Base-by-base conservation (phyloP, 1,140 invertebrate species). In the Frieseomelitta varia region DNA sequence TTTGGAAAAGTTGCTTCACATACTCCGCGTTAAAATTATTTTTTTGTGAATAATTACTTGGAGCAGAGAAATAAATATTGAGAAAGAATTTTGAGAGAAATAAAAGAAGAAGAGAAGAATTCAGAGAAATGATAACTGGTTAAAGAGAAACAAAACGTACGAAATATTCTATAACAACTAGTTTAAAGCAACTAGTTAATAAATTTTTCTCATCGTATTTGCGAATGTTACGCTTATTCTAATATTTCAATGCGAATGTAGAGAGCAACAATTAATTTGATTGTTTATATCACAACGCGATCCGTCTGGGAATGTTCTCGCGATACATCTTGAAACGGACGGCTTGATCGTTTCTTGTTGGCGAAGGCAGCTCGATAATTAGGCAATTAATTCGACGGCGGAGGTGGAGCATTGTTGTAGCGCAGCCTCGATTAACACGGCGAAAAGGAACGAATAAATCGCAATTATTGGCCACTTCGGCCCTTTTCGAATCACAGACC, bases 381-480 rank as follows among this genome's bases (percentile, higher is more conserved):
- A 82, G 75, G 65, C 47, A 79, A 86, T 85, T 65, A 83, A 83
- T 87, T 75, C 47, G 47, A 79, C 51, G 17, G 58, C 65, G 17
- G 47, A 19, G 55, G 79, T 10, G 24, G 63, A 61, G 61, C 69
- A 72, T 81, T 76, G 65, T 81, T 61, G 65, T 24, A 53, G 56
- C 39, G 51, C 51, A 73, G 77, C 67, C 65, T 80, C 65, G 63
- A 80, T 88, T 81, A 67, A 82, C 69, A 65, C 56, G 61, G 56
- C 51, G 55, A 81, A 83, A 78, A 47, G 47, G 72, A 83, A 75
- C 69, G 85, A 85, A 85, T 71, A 83, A 78, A 68, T 85, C 61
- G 67, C 73, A 83, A 89, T 89, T 89, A 89, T 89, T 85, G 88
- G 85, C 76, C 78, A 83, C 85, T 90, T 84, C 68, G 69, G 77